Base-by-base conservation (phyloP, 2,888 invertebrate genomes). In the Aplocera efformata region DNA sequence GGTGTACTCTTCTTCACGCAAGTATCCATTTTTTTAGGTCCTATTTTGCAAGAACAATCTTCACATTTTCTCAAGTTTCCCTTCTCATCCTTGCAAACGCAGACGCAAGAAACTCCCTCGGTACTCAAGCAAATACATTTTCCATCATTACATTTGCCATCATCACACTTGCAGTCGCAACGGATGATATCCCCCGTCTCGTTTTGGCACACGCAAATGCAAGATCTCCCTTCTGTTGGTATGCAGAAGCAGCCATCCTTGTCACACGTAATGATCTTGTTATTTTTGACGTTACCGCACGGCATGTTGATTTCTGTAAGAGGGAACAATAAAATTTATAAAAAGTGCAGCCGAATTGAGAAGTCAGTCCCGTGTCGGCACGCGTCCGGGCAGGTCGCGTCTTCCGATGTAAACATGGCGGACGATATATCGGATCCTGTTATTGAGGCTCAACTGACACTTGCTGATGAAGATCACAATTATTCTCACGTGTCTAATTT, bases 121-220 rank as follows among this genome's bases (percentile, higher is more conserved):
- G 70, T 68, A 0, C 39, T 37, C 7, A 72, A 58, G 44, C 74
- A 79, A 37, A 63, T 43, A 43, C 79, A 78, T 17, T 61, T 59
- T 0, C 42, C 34, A 27, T 52, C 50, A 28, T 58, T 57, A 29
- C 65, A 65, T 38, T 60, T 60, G 32, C 52, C 54, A 27, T 42
- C 25, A 7, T 10, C 27, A 21, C 67, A 69, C 17, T 58, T 58
- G 38, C 67, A 66, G 21, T 64, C 44, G 27, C 69, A 69, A 7
- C 45, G 32, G 0, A 46, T 40, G 7, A 65, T 52, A 1, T 55
- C 52, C 0, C 60, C 63, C 3, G 48, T 46, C 9, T 52, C 50
- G 35, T 63, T 62, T 3, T 50, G 17, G 10, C 60, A 54, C 1
- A 64, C 23, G 20, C 71, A 70, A 11, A 69, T 39, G 41, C 67